phyloP scores from a whole-genome alignment of 92 coral and sea anemone genomes.

The Zoanthus gigantus region DNA sequence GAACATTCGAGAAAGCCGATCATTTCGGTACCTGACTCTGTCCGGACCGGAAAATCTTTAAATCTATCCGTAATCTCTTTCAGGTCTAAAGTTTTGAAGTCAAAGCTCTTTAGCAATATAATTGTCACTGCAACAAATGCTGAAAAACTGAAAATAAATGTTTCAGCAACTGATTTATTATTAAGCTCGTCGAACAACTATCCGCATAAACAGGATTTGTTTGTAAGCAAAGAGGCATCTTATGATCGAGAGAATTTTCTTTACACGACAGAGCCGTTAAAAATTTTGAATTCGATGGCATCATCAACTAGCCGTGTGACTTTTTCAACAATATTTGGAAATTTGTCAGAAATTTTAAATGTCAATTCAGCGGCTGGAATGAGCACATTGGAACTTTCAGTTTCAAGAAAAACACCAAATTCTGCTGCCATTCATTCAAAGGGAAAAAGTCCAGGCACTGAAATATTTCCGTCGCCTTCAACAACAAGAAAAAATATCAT shows the following conservation, averaged over 20 bases:
- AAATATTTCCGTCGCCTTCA: slow-evolving; percentile 6
- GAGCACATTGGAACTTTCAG: neutral
- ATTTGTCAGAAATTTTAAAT: neutral
- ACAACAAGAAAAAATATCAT: neutral
- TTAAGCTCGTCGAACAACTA: neutral
- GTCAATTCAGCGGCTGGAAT: neutral
- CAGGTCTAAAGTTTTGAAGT: neutral
- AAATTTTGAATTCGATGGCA: neutral
- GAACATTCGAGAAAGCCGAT: neutral
- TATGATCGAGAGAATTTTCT: neutral
- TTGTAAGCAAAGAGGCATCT: neutral
- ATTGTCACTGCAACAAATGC: neutral
- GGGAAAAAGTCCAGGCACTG: neutral
- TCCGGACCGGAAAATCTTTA: neutral
- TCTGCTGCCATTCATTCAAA: neutral
- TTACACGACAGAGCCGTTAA: neutral
- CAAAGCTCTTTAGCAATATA: neutral
- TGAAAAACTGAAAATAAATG: neutral
- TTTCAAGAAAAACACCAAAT: neutral
- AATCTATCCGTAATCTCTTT: neutral
- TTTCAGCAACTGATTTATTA: neutral
- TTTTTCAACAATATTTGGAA: neutral
- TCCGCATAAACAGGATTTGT: neutral
- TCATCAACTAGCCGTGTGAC: neutral
- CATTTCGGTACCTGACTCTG: neutral